phyloP scores from a whole-genome alignment of 2,797 vertebrate genomes.

The Phylloscopus collybita region DNA sequence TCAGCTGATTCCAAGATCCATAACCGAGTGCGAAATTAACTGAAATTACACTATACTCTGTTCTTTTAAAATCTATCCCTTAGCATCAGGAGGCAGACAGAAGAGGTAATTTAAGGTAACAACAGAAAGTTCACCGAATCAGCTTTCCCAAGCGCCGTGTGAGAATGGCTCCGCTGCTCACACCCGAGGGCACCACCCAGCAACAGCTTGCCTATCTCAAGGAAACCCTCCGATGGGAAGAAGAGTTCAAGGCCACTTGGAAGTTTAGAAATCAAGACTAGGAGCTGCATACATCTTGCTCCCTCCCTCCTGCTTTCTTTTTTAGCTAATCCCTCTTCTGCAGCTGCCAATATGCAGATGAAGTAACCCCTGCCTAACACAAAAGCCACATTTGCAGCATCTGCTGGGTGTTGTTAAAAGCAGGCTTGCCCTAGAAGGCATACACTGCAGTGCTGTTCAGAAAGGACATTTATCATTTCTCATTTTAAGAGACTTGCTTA shows the following conservation, averaged over 20 bases:
- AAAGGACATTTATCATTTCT: not conserved
- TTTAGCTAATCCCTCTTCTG: not conserved
- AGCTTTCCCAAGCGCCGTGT: not conserved
- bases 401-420: not conserved
- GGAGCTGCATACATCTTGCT: not conserved
- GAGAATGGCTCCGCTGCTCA: not conserved
- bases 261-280: not conserved
- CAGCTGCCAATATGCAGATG: not conserved
- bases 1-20: not conserved
- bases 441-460: not conserved
- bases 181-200: not conserved
- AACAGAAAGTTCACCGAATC: not conserved
- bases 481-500: not conserved
- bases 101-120: constrained; percentile 45
- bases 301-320: not conserved
- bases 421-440: not conserved
- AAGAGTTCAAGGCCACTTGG: not conserved
- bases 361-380: not conserved
- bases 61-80: not conserved
- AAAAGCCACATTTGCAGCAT: not conserved
- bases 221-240: not conserved
- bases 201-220: not conserved
- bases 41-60: not conserved
- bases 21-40: not conserved
- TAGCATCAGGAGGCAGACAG: not conserved